Percentiles rank a stretch among this genome's conserved stretches.
phyloP scores from a whole-genome alignment of 1,140 invertebrate genomes.

The Globodera rostochiensis region DNA sequence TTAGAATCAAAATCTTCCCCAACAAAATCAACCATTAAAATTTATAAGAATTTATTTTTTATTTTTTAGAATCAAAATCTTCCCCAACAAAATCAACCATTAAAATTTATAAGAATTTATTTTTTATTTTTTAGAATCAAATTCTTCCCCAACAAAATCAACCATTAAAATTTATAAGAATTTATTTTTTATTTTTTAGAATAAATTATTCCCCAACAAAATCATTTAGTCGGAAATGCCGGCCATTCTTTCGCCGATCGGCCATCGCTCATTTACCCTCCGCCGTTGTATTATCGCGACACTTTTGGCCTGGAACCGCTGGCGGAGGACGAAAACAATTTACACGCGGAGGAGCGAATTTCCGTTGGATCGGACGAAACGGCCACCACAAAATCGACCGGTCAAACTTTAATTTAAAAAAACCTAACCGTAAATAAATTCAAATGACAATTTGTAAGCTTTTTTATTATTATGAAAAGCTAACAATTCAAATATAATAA shows the following conservation, averaged over 20 bases:
- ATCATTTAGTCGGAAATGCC: not conserved
- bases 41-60: not conserved
- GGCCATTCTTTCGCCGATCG: not conserved
- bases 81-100: too few relatives aligned
- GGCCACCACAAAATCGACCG: conserved; percentile 59
- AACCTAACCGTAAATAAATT: conserved; percentile 3
- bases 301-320: conserved; percentile 51
- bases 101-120: not conserved
- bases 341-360: conserved; percentile 16
- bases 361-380: conserved; percentile 48
- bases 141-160: not conserved
- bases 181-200: not conserved
- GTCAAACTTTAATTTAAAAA: conserved; percentile 34
- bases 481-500: too few relatives aligned
- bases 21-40: not conserved
- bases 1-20: too few relatives aligned
- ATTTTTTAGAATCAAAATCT: too few relatives aligned
- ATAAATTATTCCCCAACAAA: not conserved
- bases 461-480: too few relatives aligned
- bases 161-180: not conserved
- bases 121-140: not conserved
- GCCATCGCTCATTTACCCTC: conserved; percentile 35
- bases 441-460: too few relatives aligned
- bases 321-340: conserved; percentile 17
- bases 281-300: conserved; percentile 60